Evolutionary conservation across 2,113 vertebrate species (phyloP), one percentile per base, ranked within the genome.

Genomic region (Miniopterus natalensis): DNA sequence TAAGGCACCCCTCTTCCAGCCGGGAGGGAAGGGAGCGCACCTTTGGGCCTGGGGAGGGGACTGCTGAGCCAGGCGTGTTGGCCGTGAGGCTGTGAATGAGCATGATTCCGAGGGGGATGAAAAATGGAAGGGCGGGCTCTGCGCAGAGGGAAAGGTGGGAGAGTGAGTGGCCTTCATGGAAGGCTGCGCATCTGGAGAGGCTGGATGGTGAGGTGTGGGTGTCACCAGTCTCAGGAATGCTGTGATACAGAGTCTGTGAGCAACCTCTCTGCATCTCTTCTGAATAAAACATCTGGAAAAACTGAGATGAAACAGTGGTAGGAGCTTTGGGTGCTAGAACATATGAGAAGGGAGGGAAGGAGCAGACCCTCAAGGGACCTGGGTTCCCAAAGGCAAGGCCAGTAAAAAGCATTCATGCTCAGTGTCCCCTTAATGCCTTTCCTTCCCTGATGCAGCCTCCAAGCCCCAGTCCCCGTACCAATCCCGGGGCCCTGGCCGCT

Each of bases 261-360:
- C 90, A 75, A 77, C 93, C 66, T 86, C 88, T 95, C 75, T 90
- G 94, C 90, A 86, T 97, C 92, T 95, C 89, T 90, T 90, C 96
- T 92, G 88, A 98, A 96, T 95, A 94, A 95, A 93, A 80, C 80
- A 75, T 27, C 65, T 95, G 88, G 88, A 89, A 91, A 96, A 92
- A 93, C 79, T 88, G 61, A 94, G 57, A 65, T 55, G 25, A 87
- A 77, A 75, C 21, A 59, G 73, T 75, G 47, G 31, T 66, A 47
- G 45, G 31, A 66, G 59, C 71, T 84, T 66, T 81, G 90, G 65
- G 51, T 74, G 29, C 55, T 2, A n/a, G 51, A 70, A n/a, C 9
- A 2, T n/a, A 47, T 59, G 83, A 63, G 49, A 66, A 0, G 15
- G 73, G 29, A 57, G 80, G 78, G 53, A 77, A 91, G 70, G 61